Base-by-base conservation (phyloP, 2,888 invertebrate species). In the Lordiphosa andalusiaca region DNA sequence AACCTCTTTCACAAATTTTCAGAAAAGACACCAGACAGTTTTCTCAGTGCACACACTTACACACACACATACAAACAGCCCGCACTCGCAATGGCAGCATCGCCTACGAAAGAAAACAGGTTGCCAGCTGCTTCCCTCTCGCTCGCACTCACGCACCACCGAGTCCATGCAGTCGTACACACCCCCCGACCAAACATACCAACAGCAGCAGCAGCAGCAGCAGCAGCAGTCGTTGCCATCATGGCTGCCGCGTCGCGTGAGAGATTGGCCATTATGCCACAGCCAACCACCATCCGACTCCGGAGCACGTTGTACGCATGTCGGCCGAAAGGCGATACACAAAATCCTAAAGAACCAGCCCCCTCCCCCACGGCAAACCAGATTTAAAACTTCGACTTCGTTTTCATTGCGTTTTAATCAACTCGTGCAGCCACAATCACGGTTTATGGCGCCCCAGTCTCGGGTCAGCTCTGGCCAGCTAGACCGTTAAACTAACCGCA, bases 321-420 rank as follows among this genome's bases (percentile, higher is more conserved):
- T 73, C 80, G 59, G 52, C 41, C 47, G 38, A 42, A 52, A 59
- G 46, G 10, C 36, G 40, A 67, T 53, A 65, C 71, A 73, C 48
- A 66, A 40, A 50, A 19, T 40, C 36, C 33, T 19, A 4, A 25
- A 23, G 35, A 16, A 23, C 53, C 37, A 40, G 37, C 16, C 49
- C 49, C 49, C 44, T 33, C 10, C 33, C n/a, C n/a, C n/a, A n/a
- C n/a, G 25, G 52, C 7, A 25, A 21, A 21, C 21, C 42, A 30
- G 51, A 36, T 60, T 40, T 63, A 70, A 65, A 60, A 37, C 63
- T 39, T n/a, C 21, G 10, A 19, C 44, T 21, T 49, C n/a, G 37
- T 36, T 57, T 78, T 71, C 63, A 73, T 71, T 61, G 69, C 63
- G 47, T 51, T 64, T 78, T 75, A 78, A 73, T 82, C 57, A 75